Base-by-base conservation (phyloP, 2,113 vertebrate species). In the Rhipidura dahli region DNA sequence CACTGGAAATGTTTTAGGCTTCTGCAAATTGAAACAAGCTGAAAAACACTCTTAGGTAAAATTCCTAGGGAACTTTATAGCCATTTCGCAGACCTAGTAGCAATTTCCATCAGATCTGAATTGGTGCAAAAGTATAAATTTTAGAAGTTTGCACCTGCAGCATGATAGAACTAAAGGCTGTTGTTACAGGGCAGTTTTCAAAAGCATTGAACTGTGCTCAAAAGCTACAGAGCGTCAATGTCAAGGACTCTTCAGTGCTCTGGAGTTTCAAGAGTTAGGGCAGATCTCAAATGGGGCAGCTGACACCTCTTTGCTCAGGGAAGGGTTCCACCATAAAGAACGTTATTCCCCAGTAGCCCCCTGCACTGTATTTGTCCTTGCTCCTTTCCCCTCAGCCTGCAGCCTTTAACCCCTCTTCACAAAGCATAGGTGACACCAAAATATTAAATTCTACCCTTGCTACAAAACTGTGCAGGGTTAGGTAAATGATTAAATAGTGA, bases 401-500 rank as follows among this genome's bases (percentile, higher is more conserved):
- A 90, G 76, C 85, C 93, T 96, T 81, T 78, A 96, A 97, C 95
- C 95, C 37, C 18, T 47, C 35, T 81, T 94, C 96, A 86, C 57
- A 40, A 96, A 95, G 65, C 95, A 96, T 56, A 94, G 92, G 87
- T 84, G 97, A 94, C 81, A 85, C 63, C 93, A 97, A 97, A 97
- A 92, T 92, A 94, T 89, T 88, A 90, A 83, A 94, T 80, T n/a
- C 79, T 68, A 50, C 60, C 28, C 12, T 71, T 70, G 86, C 88
- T 84, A 60, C 94, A 90, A 90, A 94, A 93, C 84, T 20, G 61
- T 97, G 88, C 59, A 96, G 94, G 69, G 87, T 83, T 79, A 97
- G 94, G 97, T 90, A 95, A 95, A 91, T 39, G 80, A 97, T 96
- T 91, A 93, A 97, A 97, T 77, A 96, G 95, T 88, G 93, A 83